These are phyloP conservation scores for Lepidocolaptes lacrymiger DNA, from an alignment of 2,797 vertebrate species.

Conservation along the genomic window DNA sequence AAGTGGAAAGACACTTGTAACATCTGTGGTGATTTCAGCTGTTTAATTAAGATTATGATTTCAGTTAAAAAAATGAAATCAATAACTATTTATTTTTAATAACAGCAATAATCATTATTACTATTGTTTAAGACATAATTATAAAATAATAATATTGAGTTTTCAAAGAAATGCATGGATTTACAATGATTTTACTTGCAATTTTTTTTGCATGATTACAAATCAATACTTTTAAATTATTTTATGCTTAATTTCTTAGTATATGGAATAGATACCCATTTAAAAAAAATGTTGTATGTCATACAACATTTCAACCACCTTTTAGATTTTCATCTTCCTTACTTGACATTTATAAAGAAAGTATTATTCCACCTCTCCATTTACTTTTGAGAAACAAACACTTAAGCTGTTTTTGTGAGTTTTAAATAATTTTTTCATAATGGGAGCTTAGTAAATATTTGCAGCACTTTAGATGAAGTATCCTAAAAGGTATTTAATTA, in stretches of 20 bases:
- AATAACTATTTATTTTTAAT: not conserved
- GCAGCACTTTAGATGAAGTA: constrained; percentile 15
- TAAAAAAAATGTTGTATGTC: not conserved
- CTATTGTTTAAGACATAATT: not conserved
- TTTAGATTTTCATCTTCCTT: not conserved
- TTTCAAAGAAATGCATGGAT: constrained; percentile 20
- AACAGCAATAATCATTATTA: not conserved
- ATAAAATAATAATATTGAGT: constrained; percentile 2
- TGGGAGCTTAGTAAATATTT: constrained; percentile 34
- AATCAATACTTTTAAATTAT: not conserved
- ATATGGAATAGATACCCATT: not conserved
- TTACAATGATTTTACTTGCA: not conserved
- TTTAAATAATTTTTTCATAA: not conserved
- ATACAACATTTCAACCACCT: not conserved
- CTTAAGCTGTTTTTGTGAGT: not conserved
- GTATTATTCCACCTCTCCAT: not conserved
- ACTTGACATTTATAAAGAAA: not conserved
- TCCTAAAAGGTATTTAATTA: constrained; percentile 49
- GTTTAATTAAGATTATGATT: constrained; percentile 33
- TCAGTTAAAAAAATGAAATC: not conserved
- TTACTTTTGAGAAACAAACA: not conserved
- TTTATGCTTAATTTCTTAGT: not conserved
- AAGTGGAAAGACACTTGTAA: constrained; percentile 27
- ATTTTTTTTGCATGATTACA: not conserved
- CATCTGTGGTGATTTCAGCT: constrained; percentile 31